A percentile compares a stretch with the other conserved stretches of the same genome.
Conservation (phyloP, 1,140 invertebrate species). For the Teleopsis dalmanni region DNA sequence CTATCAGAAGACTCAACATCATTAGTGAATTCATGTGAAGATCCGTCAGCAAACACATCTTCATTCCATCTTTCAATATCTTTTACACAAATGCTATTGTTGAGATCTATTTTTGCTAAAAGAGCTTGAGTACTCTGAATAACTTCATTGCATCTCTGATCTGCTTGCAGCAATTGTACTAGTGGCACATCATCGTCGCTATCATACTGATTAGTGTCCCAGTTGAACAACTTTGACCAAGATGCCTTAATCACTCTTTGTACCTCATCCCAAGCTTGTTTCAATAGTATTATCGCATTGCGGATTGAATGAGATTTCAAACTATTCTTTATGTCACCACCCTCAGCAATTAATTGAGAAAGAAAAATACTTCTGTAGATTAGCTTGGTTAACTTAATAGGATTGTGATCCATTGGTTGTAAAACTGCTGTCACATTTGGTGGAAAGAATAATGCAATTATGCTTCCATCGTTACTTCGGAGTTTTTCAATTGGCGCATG, state of each 20-base stretch:
- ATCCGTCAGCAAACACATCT: neutral
- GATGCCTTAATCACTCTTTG: conserved; percentile 4
- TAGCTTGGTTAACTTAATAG: conserved; percentile 30
- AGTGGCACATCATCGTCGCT: conserved; percentile 8
- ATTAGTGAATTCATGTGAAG: neutral
- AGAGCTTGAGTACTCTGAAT: neutral
- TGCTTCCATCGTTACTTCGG: conserved; percentile 14
- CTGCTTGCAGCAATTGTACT: conserved; percentile 2
- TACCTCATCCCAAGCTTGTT: conserved; percentile 6
- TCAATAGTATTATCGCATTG: conserved; percentile 9
- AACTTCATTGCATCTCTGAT: conserved; percentile 4
- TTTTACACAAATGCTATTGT: neutral
- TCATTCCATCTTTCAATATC: conserved; percentile 2
- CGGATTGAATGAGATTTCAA: conserved; percentile 7
- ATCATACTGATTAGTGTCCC: neutral
- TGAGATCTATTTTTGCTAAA: neutral
- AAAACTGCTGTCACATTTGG: conserved; percentile 45
- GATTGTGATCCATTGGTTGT: conserved; percentile 48
- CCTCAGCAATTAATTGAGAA: conserved; percentile 9
- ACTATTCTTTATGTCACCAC: conserved; percentile 3
- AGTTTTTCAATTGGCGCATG: conserved; percentile 22
- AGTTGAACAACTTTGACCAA: conserved; percentile 7
- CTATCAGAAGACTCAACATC: neutral
- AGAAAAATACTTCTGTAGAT: conserved; percentile 7
- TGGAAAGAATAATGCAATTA: conserved; percentile 37